Conservation (phyloP, 2,888 invertebrate genomes). For the Athalia circularis region DNA sequence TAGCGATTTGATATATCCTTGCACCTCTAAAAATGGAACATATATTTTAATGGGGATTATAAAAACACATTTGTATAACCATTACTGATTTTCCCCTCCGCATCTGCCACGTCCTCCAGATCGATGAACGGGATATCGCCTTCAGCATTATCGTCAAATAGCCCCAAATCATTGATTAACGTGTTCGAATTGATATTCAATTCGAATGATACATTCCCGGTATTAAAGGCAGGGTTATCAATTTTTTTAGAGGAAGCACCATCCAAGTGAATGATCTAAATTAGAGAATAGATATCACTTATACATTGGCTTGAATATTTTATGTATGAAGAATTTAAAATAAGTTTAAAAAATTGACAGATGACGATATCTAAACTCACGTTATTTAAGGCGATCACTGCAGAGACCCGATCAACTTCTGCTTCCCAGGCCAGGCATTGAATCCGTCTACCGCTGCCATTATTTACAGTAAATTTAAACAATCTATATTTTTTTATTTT, state of each 20-base stretch:
- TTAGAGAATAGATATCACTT: no score
- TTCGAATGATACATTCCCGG: neutral
- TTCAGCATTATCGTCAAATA: neutral
- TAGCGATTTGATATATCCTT: no score
- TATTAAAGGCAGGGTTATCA: neutral
- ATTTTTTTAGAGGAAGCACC: neutral
- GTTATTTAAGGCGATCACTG: neutral
- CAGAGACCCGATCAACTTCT: neutral
- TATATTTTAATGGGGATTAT: no score
- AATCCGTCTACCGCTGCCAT: neutral
- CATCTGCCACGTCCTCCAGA: neutral
- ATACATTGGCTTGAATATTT: neutral
- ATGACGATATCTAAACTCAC: neutral
- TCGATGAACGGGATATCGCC: neutral
- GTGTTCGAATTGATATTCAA: neutral
- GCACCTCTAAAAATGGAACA: no score
- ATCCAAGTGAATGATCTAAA: neutral
- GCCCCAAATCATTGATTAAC: neutral
- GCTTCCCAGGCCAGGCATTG: neutral
- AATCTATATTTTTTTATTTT: conserved; percentile 1
- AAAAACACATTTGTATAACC: no score
- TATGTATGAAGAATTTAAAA: neutral
- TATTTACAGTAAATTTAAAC: neutral
- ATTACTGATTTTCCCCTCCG: neutral
- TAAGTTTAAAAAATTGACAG: neutral